A percentile compares a stretch with the other conserved stretches of the same genome.
phyloP scores from a whole-genome alignment of 2,113 vertebrate genomes.

The Gopherus evgoodei region DNA sequence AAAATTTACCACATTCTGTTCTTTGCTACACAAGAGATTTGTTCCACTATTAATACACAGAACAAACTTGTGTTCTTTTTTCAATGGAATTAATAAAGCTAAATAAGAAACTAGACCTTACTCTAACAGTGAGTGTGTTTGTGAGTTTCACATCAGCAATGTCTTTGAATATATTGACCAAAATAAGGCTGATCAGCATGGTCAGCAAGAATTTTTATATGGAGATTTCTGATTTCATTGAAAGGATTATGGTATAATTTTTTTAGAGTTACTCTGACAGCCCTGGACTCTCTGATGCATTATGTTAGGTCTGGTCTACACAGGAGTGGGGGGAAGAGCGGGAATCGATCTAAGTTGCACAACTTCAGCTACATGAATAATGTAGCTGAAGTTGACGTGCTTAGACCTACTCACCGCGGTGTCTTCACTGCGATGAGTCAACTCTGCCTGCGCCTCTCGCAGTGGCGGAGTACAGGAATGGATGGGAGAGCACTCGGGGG shows the following conservation, averaged over 20 bases:
- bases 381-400: too few relatives aligned
- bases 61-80: not conserved
- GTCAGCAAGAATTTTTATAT: not conserved
- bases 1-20: not conserved
- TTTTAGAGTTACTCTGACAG: not conserved
- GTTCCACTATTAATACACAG: not conserved
- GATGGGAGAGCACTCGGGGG: too few relatives aligned
- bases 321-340: too few relatives aligned
- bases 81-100: not conserved
- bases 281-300: not conserved
- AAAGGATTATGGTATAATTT: not conserved
- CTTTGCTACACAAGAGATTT: not conserved
- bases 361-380: too few relatives aligned
- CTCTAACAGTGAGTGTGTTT: not conserved
- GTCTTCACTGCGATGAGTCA: too few relatives aligned
- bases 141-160: not conserved
- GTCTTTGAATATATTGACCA: not conserved
- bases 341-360: too few relatives aligned
- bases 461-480: too few relatives aligned
- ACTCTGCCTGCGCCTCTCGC: too few relatives aligned
- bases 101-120: not conserved
- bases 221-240: not conserved
- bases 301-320: not conserved
- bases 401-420: too few relatives aligned
- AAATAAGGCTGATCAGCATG: not conserved